These are phyloP conservation scores for Silvanus unidentatus DNA, from an alignment of 2,888 invertebrate genomes.

Conservation along the genomic window DNA sequence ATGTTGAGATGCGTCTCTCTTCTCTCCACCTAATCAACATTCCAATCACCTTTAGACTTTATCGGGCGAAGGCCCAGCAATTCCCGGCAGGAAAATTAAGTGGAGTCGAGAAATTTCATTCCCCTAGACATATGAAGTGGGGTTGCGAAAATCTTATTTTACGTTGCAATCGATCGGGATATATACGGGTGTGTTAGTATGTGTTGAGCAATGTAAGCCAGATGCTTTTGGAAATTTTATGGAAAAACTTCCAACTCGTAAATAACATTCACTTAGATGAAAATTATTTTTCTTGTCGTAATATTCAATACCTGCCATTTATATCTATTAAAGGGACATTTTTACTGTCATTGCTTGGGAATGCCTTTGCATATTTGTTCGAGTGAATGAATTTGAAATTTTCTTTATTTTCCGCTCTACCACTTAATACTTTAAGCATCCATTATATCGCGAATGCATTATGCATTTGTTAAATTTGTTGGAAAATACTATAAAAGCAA, in stretches of 20 bases:
- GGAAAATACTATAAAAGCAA: not conserved
- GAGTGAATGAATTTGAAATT: too few species aligned
- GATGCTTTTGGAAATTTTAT: conserved; percentile 27
- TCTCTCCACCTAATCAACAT: conserved; percentile 44
- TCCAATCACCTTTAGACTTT: conserved; percentile 46
- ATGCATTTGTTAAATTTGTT: conserved; percentile 1
- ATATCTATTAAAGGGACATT: too few species aligned
- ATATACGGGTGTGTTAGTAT: conserved; percentile 17
- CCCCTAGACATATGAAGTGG: conserved; percentile 31
- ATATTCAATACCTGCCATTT: too few species aligned
- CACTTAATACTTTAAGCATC: too few species aligned
- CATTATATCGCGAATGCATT: not conserved
- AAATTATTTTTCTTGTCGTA: conserved; percentile 4
- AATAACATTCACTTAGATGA: conserved; percentile 14
- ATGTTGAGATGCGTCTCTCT: conserved; percentile 32
- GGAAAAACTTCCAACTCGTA: conserved; percentile 22
- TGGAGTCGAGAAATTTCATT: conserved; percentile 41
- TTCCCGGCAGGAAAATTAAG: conserved; percentile 46
- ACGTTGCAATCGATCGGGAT: conserved; percentile 38
- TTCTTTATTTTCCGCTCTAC: too few species aligned
- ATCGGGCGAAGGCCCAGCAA: conserved; percentile 40
- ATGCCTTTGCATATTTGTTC: too few species aligned
- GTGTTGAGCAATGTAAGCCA: conserved; percentile 19
- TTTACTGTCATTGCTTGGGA: too few species aligned
- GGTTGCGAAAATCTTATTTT: conserved; percentile 38